phyloP scores from a whole-genome alignment of 1,140 invertebrate genomes.

The Drosophila nebulosa region DNA sequence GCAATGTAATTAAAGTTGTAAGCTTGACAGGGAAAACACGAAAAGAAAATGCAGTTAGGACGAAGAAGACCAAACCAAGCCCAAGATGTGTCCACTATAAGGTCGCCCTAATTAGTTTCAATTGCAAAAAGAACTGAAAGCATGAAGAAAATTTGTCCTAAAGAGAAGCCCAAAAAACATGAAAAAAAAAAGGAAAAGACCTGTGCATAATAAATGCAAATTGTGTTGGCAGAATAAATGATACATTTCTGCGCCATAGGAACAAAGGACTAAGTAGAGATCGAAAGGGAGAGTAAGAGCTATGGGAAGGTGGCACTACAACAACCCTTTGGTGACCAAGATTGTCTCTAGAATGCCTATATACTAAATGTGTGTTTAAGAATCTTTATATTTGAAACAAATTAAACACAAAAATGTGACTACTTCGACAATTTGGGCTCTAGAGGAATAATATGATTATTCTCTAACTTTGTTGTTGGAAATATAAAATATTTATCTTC shows the following conservation, averaged over 20 bases:
- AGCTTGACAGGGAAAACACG: slow-evolving; percentile 32
- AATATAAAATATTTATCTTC: no score
- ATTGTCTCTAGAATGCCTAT: no score
- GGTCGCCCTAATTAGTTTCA: slow-evolving; percentile 51
- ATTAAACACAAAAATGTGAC: no score
- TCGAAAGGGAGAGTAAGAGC: no score
- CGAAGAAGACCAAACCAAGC: neutral
- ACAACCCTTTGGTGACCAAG: no score
- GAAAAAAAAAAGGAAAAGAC: neutral
- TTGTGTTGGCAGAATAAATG: slow-evolving; percentile 35
- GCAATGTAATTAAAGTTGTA: slow-evolving; percentile 54
- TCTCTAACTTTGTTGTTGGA: no score
- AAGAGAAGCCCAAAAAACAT: neutral
- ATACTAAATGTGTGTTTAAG: no score
- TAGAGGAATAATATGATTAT: no score
- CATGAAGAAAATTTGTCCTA: neutral
- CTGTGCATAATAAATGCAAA: slow-evolving; percentile 52
- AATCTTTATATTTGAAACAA: no score
- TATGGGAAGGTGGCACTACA: no score
- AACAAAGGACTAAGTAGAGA: no score
- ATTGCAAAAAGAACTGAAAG: slow-evolving; percentile 7
- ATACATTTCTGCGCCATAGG: neutral
- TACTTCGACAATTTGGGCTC: no score
- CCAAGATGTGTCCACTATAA: slow-evolving; percentile 9
- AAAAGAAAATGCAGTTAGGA: slow-evolving; percentile 6